Base-by-base conservation (phyloP, 2,113 vertebrate species). In the Anguilla rostrata region DNA sequence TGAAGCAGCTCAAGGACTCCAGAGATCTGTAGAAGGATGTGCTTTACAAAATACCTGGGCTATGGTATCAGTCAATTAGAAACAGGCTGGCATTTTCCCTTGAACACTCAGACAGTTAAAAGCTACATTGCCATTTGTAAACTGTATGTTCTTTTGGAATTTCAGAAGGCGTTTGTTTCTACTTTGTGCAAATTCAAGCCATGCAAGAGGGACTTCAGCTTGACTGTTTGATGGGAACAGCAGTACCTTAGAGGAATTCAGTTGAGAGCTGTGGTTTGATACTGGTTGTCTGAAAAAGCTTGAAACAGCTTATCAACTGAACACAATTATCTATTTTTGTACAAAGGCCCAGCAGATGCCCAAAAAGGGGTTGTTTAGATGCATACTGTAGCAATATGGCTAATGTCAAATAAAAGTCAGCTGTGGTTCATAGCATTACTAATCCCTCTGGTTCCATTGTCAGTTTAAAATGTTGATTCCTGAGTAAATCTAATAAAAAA, bases 231-330 rank as follows among this genome's bases (percentile, higher is more conserved):
- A 39, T 49, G 57, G 63, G 26, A 71, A 80, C 20, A 26, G 29
- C 56, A 81, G 29, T 39, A 18, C 75, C 84, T 57, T 71, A 79
- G 56, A 79, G 75, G 20, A 78, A 85, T 85, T 85, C 78, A 43
- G 16, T 26, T 78, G 43, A 39, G 20, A 46, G 57, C 39, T n/a
- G 84, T 40, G 84, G 71, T n/a, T 81, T 85, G 40, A 34, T 39
- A 22, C 39, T 26, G 39, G 39, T 46, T 29, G 39, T 57, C 29
- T 53, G 80, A 60, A 86, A 86, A 85, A 34, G 34, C 34, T 34
- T 34, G 34, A 34, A 34, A 34, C 34, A 60, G 22, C 84, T 85
- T 85, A 60, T 56, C 49, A 85, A 41, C 84, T 56, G 84, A 85
- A n/a, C 34, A 16, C 75, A 79, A 75, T 40, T 34, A 79, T 39